These are phyloP conservation scores for Lota lota DNA, from an alignment of 2,113 vertebrate genomes.

Conservation along the genomic window DNA sequence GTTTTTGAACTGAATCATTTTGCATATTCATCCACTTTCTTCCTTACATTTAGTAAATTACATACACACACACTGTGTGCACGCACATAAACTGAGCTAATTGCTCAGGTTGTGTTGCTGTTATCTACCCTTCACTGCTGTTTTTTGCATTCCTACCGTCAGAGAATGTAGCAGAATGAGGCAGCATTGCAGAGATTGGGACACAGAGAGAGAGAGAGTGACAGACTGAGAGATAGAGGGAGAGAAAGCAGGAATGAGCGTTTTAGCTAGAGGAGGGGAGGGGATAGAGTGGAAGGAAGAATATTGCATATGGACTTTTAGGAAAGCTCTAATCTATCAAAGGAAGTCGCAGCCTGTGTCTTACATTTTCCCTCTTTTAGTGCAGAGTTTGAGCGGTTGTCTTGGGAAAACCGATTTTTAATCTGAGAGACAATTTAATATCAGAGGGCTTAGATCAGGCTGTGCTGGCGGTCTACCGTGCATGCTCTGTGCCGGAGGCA, in stretches of 20 bases:
- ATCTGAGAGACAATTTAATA: constrained; percentile 2
- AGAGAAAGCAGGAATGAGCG: no score
- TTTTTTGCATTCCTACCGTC: constrained; percentile 41
- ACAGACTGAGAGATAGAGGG: neutral
- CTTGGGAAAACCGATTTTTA: constrained; percentile 2
- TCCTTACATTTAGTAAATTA: neutral
- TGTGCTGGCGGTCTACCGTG: neutral
- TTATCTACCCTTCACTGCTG: constrained; percentile 40
- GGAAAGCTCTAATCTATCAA: constrained; percentile 23
- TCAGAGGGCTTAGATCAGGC: neutral
- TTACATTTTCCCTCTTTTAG: constrained; percentile 13
- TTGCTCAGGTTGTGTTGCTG: constrained; percentile 35
- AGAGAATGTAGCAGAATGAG: constrained; percentile 27
- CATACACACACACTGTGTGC: constrained; percentile 4
- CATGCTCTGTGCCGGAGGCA: neutral
- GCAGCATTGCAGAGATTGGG: constrained; percentile 24
- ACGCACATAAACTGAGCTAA: constrained; percentile 31
- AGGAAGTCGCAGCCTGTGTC: constrained; percentile 25
- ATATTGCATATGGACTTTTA: constrained; percentile 27
- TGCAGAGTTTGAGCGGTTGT: neutral
- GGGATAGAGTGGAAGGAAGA: constrained; percentile 22
- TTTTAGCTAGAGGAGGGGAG: neutral
- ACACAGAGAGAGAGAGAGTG: constrained; percentile 6
- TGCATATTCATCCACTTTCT: constrained; percentile 11
- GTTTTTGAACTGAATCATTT: constrained; percentile 46